phyloP scores from a whole-genome alignment of 1,140 invertebrate species.

The Listronotus oregonensis region DNA sequence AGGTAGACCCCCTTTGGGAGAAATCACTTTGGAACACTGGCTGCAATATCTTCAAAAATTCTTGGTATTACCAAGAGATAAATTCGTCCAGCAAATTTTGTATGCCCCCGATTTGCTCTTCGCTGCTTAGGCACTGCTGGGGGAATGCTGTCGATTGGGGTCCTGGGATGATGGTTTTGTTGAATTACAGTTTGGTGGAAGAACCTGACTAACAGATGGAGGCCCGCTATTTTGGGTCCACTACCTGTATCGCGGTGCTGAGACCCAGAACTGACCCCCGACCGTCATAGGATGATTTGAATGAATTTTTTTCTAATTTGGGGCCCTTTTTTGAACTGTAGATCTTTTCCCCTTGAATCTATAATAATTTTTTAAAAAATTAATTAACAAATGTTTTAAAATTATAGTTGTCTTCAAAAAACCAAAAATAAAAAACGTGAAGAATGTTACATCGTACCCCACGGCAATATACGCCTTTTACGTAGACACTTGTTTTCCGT shows the following conservation, averaged over 20 bases:
- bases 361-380: not conserved
- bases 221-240: conserved; percentile 5
- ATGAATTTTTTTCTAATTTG: conserved; percentile 57
- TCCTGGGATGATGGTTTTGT: conserved; percentile 11
- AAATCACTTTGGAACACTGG: conserved; percentile 37
- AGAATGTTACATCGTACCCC: too few species aligned
- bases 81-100: conserved; percentile 51
- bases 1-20: conserved; percentile 40
- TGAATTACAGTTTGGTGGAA: not conserved
- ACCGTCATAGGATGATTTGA: conserved; percentile 51
- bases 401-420: not conserved
- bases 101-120: conserved; percentile 49
- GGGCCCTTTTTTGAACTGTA: conserved; percentile 58
- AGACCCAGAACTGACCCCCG: conserved; percentile 63
- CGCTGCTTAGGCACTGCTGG: conserved; percentile 28
- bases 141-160: conserved; percentile 3
- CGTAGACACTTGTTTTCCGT: too few species aligned
- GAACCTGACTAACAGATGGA: conserved; percentile 13
- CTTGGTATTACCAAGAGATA: conserved; percentile 39
- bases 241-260: conserved; percentile 55
- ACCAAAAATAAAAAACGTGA: too few species aligned
- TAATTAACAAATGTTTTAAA: not conserved
- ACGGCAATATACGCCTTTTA: too few species aligned
- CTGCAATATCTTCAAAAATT: conserved; percentile 46
- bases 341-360: conserved; percentile 47